phyloP scores from a whole-genome alignment of 2,113 vertebrate genomes.

The Morone chrysops region DNA sequence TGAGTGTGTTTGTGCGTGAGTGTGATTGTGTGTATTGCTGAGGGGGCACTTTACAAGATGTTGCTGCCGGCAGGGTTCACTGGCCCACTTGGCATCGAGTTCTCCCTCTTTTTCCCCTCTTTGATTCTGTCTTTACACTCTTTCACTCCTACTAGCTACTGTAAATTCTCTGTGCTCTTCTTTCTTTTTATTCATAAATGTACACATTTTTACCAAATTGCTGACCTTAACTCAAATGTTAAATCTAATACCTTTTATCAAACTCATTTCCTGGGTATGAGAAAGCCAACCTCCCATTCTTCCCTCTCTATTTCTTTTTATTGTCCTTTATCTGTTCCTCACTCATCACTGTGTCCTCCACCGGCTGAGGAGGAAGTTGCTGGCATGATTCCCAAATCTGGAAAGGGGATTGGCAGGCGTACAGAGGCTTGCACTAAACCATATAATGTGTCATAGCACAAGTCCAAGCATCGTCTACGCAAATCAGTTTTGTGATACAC shows the following conservation, averaged over 20 bases:
- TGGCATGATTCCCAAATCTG: slow-evolving; percentile 32
- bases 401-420: slow-evolving; percentile 18
- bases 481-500: slow-evolving; percentile 23
- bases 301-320: background rate
- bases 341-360: slow-evolving; percentile 14
- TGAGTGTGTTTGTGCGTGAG: slow-evolving; percentile 9
- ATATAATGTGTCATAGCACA: slow-evolving; percentile 31
- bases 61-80: slow-evolving; percentile 57
- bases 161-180: background rate
- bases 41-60: slow-evolving; percentile 66
- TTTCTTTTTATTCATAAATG: background rate
- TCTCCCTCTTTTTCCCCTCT: background rate
- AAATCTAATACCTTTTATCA: background rate
- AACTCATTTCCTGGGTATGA: background rate
- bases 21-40: slow-evolving; percentile 48
- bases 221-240: background rate
- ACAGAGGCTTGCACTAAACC: slow-evolving; percentile 22
- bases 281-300: background rate
- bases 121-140: slow-evolving; percentile 16
- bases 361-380: slow-evolving; percentile 1
- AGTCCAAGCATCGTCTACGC: slow-evolving; percentile 5
- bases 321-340: background rate
- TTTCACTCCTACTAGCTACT: background rate
- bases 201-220: slow-evolving; percentile 1
- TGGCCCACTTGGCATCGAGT: slow-evolving; percentile 58